Conservation (phyloP, 2,797 vertebrate species). For the Lepilemur septentrionalis region DNA sequence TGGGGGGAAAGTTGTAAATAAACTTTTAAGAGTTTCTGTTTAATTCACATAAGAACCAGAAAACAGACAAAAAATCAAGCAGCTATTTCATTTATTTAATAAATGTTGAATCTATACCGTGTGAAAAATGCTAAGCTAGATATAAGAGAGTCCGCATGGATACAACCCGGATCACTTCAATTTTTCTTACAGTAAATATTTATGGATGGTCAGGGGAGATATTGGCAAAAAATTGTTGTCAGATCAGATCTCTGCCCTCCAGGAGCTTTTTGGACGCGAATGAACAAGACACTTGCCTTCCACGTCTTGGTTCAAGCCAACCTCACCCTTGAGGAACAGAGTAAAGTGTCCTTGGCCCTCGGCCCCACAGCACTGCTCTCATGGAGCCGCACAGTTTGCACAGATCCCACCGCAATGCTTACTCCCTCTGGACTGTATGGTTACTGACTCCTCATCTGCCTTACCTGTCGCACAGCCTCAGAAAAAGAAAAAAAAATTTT, state of each 20-base stretch:
- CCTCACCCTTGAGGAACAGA: not conserved
- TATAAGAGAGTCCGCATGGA: not conserved
- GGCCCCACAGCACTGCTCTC: not conserved
- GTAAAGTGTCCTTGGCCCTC: not conserved
- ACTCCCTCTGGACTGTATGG: not conserved
- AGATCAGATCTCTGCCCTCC: not conserved
- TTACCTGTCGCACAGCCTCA: not conserved
- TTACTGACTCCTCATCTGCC: not conserved
- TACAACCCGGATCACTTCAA: not conserved
- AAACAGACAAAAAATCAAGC: not conserved
- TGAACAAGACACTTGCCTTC: not conserved
- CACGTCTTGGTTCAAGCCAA: not conserved
- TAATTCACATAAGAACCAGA: conserved; percentile 29
- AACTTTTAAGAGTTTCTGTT: not conserved
- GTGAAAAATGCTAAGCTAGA: not conserved
- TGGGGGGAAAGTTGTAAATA: not conserved
- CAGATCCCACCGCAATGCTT: not conserved
- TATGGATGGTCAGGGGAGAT: not conserved
- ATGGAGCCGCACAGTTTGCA: fast-evolving
- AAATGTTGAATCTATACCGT: not conserved
- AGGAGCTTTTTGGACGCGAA: not conserved
- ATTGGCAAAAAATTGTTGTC: not conserved
- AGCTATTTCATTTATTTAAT: not conserved
- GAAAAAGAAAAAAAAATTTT: not conserved
- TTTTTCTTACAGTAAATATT: not conserved